Base-by-base conservation (phyloP, 2,888 invertebrate species). In the Drosophila bunnanda region DNA sequence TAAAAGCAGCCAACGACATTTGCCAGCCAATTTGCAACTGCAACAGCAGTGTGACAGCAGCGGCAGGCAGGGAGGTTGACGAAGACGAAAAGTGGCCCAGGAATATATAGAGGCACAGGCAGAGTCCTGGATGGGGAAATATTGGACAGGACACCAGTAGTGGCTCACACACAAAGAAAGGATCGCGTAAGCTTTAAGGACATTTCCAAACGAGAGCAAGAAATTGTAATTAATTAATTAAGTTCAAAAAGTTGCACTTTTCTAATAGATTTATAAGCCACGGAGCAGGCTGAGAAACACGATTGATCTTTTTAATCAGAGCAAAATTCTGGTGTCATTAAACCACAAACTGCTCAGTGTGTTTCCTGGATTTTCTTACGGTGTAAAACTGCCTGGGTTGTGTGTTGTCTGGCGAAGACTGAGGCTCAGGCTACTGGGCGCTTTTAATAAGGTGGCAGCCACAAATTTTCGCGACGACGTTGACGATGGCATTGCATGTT, bases 371-470 rank as follows among this genome's bases (percentile, higher is more conserved):
- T 25, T 73, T 56, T 55, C 25, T 32, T 7, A 2, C 43, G 20
- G 69, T 67, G 67, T 15, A 22, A 10, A 34, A 25, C 44, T 22
- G 36, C 34, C 66, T 65, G n/a, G n/a, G 65, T 53, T n/a, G 20
- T 74, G 39, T 54, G 73, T 53, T 71, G 74, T 71, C 66, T 56
- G 66, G 71, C 66, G 75, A 30, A 72, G 65, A 39, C 65, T 53
- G 34, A 59, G 74, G 61, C 88, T 82, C 80, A 85, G 86, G 8
- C 83, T 80, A 88, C 66, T 76, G 87, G 77, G 89, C 79, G 77
- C 78, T 82, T 77, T 83, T 90, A 86, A 89, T 89, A 90, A 88
- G 84, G 83, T 89, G 86, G 71, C 78, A 79, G 79, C 82, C 87
- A 82, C 83, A 80, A 86, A 85, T 82, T 84, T 80, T 73, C 79